Conservation (phyloP, 2,797 vertebrate species). For the Champsocephalus gunnari region DNA sequence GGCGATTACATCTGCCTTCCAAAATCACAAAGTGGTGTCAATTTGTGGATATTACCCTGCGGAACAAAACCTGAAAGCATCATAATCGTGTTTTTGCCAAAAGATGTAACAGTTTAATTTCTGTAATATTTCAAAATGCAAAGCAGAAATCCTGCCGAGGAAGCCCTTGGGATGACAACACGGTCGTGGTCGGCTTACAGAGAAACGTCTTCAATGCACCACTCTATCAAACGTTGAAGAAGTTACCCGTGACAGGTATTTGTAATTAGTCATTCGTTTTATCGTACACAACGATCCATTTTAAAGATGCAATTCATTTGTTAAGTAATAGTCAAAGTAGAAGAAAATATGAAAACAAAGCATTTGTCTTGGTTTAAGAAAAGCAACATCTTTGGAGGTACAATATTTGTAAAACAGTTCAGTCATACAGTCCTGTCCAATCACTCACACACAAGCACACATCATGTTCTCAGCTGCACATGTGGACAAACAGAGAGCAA, state of each 20-base stretch:
- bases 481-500: constrained; percentile 48
- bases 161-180: too few species aligned
- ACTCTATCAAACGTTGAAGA: too few species aligned
- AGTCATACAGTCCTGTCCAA: background rate
- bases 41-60: too few species aligned
- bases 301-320: background rate
- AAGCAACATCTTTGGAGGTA: background rate
- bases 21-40: too few species aligned
- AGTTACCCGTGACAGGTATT: background rate
- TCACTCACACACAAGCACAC: background rate
- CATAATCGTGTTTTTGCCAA: too few species aligned
- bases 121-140: too few species aligned
- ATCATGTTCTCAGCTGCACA: constrained; percentile 23
- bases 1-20: too few species aligned
- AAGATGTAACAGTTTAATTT: too few species aligned
- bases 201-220: too few species aligned
- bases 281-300: background rate
- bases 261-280: background rate
- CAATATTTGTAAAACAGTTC: background rate
- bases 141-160: too few species aligned
- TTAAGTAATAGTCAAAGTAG: background rate
- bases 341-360: background rate
- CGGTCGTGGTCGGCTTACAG: too few species aligned
- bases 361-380: background rate
- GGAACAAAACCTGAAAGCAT: too few species aligned